Evolutionary conservation across 2,113 vertebrate species (phyloP).

Genomic region (Enhydra lutris): DNA sequence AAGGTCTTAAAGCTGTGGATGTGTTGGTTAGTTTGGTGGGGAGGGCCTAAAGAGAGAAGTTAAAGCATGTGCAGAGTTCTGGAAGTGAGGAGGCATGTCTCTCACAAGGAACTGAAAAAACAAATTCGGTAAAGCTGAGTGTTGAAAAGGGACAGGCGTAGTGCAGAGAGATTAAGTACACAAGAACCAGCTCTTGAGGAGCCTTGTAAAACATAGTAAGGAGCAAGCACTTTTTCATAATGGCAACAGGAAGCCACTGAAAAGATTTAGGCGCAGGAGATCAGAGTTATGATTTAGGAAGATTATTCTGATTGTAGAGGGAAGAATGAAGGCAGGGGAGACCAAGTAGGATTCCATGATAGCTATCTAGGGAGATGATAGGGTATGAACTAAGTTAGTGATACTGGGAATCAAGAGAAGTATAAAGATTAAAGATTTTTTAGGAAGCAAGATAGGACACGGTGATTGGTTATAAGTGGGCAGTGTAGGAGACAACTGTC

Average conservation of each 20-base stretch:
- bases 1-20: neutral
- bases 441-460: neutral
- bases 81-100: neutral
- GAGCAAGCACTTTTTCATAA: neutral
- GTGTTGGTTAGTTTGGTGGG: neutral
- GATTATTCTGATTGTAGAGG: neutral
- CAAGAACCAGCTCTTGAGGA: neutral
- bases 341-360: neutral
- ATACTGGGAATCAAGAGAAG: neutral
- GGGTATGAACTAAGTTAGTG: neutral
- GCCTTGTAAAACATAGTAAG: neutral
- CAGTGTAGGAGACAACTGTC: neutral
- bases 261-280: neutral
- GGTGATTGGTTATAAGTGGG: neutral
- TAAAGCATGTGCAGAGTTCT: neutral
- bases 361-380: neutral
- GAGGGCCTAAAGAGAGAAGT: neutral
- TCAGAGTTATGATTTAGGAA: slow-evolving; percentile 5
- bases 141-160: neutral
- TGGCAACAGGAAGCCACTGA: neutral
- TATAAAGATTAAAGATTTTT: neutral
- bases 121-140: neutral
- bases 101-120: neutral
- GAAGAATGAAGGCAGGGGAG: neutral
- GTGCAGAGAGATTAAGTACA: neutral